Evolutionary conservation across 2,888 invertebrate species (phyloP).

Genomic region (Coecobrya sp.): DNA sequence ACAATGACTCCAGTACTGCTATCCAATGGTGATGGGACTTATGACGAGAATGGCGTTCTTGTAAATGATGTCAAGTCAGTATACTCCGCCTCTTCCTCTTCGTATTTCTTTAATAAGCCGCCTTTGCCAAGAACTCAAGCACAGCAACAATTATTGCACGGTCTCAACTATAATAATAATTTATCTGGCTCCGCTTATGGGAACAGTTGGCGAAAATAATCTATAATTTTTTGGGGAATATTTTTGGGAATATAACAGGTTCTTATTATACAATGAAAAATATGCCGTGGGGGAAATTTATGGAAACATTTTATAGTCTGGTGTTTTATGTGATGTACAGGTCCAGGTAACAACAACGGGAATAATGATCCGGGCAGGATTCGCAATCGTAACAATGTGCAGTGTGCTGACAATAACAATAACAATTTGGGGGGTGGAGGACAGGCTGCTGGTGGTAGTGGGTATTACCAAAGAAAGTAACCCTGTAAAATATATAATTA

Average conservation of each 20-base stretch:
- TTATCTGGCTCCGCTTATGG: neutral
- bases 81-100: neutral
- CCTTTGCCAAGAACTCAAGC: neutral
- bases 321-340: neutral
- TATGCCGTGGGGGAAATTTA: too few relatives aligned
- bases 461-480: too few relatives aligned
- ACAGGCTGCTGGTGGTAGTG: neutral
- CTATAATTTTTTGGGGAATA: neutral
- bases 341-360: neutral
- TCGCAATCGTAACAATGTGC: slow-evolving; percentile 33
- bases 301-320: too few relatives aligned
- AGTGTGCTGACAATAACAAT: slow-evolving; percentile 37
- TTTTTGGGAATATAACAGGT: too few relatives aligned
- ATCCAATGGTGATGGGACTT: neutral
- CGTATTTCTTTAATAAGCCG: neutral
- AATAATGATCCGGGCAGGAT: neutral
- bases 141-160: neutral
- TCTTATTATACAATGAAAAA: too few relatives aligned
- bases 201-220: neutral
- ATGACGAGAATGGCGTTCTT: neutral
- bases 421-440: neutral
- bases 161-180: neutral
- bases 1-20: neutral
- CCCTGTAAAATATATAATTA: too few relatives aligned
- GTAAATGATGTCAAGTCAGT: neutral